These are phyloP conservation scores for Typhlomys cinereus DNA, from an alignment of 2,113 vertebrate genomes.

Conservation along the genomic window DNA sequence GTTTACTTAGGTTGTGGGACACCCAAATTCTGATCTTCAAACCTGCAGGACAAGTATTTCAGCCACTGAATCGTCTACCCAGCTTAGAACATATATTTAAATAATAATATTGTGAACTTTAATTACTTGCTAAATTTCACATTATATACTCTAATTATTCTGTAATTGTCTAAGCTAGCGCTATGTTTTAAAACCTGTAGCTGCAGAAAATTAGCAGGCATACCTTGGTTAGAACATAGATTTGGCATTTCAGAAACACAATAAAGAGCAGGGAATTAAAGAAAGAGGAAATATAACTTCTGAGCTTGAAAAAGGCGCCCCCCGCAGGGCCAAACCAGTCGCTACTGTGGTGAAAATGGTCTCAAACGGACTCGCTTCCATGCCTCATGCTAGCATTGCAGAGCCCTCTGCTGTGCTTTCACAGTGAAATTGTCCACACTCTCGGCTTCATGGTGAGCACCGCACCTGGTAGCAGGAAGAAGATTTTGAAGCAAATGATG, in stretches of 20 bases:
- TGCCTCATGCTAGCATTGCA: conserved; percentile 6
- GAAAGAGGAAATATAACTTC: not conserved
- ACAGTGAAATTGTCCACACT: not conserved
- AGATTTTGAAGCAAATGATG: conserved; percentile 35
- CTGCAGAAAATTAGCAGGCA: not conserved
- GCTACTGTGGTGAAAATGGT: not conserved
- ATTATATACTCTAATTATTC: not conserved
- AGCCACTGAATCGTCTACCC: too few species aligned
- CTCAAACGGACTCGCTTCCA: conserved; percentile 4
- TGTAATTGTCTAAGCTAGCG: not conserved
- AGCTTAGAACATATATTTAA: conserved; percentile 19
- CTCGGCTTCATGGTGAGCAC: not conserved
- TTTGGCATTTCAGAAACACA: conserved; percentile 2
- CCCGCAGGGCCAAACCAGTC: not conserved
- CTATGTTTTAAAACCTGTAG: not conserved
- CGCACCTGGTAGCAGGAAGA: conserved; percentile 39
- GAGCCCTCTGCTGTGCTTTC: conserved; percentile 31
- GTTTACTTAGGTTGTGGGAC: too few species aligned
- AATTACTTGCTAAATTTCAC: not conserved
- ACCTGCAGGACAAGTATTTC: too few species aligned
- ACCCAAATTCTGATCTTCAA: too few species aligned
- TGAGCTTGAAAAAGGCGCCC: not conserved
- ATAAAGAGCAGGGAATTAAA: not conserved
- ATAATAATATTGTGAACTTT: not conserved
- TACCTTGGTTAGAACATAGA: not conserved